Percentiles rank a stretch among this genome's conserved stretches.
These are phyloP conservation scores for Volucella inanis DNA, from an alignment of 2,888 invertebrate species.

Conservation along the genomic window DNA sequence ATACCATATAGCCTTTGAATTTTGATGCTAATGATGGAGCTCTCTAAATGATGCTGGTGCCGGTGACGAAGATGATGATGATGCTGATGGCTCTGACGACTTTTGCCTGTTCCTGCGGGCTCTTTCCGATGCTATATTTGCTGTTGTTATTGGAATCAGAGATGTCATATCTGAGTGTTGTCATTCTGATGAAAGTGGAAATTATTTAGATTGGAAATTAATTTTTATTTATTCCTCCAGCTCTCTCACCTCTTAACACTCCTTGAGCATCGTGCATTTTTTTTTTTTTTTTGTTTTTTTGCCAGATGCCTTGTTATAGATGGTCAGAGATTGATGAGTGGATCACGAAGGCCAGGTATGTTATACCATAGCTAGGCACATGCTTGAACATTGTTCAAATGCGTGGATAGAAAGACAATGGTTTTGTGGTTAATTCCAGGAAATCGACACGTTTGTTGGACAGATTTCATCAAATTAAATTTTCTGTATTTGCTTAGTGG, in stretches of 20 bases:
- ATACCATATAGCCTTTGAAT: not conserved
- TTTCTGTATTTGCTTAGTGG: too few species aligned
- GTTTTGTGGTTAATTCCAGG: too few species aligned
- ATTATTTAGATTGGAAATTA: constrained; percentile 30
- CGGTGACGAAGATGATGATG: constrained; percentile 24
- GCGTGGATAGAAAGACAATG: too few species aligned
- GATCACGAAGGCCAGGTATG: too few species aligned
- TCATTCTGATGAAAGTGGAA: constrained; percentile 23
- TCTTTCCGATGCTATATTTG: not conserved
- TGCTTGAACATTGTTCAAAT: too few species aligned
- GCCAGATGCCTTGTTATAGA: too few species aligned
- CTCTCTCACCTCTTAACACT: too few species aligned
- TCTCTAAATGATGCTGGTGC: not conserved
- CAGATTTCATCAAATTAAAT: too few species aligned
- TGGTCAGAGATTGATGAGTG: too few species aligned
- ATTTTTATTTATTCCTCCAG: constrained; percentile 9
- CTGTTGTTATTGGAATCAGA: not conserved
- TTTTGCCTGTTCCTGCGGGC: not conserved
- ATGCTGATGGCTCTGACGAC: constrained; percentile 1
- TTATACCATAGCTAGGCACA: too few species aligned
- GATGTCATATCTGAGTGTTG: constrained; percentile 25
- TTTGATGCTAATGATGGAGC: constrained; percentile 2
- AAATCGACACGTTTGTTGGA: too few species aligned
- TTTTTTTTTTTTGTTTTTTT: not conserved
- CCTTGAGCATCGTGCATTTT: not conserved